A percentile compares a stretch with the other conserved stretches of the same genome.
Evolutionary conservation across 2,113 vertebrate genomes (phyloP).

Genomic region (Hyperoodon ampullatus): DNA sequence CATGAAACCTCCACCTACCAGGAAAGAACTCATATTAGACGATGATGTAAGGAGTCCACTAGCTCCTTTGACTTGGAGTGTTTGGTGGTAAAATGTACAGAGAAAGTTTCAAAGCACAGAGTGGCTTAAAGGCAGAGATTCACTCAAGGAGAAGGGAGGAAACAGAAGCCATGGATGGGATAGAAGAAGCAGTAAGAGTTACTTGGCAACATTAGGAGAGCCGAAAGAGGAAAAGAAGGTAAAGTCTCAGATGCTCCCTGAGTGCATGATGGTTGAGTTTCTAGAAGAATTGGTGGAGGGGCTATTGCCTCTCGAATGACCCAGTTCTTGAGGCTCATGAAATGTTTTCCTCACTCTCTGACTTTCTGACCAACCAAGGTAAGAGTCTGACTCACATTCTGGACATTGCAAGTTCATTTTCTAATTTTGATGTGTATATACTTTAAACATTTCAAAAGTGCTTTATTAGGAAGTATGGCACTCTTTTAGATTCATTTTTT

Average conservation of each 20-base stretch:
- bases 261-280: not conserved
- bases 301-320: not conserved
- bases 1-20: not conserved
- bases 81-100: not conserved
- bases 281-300: not conserved
- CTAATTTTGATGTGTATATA: not conserved
- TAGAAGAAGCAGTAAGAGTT: not conserved
- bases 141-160: not conserved
- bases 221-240: not conserved
- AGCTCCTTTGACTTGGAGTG: not conserved
- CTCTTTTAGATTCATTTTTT: slow-evolving; percentile 64
- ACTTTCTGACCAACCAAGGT: not conserved
- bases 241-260: not conserved
- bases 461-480: not conserved
- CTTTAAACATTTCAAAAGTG: not conserved
- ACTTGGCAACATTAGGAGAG: not conserved
- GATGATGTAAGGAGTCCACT: not conserved
- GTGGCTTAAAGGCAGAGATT: not conserved
- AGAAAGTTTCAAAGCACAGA: not conserved
- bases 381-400: not conserved
- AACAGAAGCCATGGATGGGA: not conserved
- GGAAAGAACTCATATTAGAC: not conserved
- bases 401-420: not conserved
- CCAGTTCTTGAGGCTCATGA: not conserved
- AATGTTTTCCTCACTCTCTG: not conserved